A percentile compares a stretch with the other conserved stretches of the same genome.
Evolutionary conservation across 2,113 vertebrate genomes (phyloP).

Genomic region (Tetrao urogallus): DNA sequence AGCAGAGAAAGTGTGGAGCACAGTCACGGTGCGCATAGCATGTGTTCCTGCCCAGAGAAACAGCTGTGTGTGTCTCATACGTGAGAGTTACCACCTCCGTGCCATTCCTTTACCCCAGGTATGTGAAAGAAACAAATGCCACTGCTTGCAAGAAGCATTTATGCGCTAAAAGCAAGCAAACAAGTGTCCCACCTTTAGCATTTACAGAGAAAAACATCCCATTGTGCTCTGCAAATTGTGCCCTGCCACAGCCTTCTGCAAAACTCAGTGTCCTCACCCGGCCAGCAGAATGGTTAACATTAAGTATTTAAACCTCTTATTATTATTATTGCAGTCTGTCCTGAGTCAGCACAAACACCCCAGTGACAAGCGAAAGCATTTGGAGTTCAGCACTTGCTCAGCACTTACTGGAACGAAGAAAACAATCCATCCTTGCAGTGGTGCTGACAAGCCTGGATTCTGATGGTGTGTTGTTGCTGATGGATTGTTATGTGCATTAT

Average conservation of each 20-base stretch:
- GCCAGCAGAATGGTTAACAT: neutral
- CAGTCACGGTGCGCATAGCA: neutral
- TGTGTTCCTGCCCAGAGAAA: neutral
- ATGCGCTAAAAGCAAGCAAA: neutral
- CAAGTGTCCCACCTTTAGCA: neutral
- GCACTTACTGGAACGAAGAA: constrained; percentile 12
- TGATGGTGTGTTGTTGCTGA: neutral
- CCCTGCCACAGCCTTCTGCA: neutral
- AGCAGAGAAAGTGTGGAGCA: neutral
- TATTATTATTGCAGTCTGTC: neutral
- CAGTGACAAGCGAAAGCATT: constrained; percentile 8
- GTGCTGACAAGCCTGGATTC: constrained; percentile 1
- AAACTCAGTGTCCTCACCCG: neutral
- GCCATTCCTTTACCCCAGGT: neutral
- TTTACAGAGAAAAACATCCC: neutral
- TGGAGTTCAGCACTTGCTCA: constrained; percentile 6
- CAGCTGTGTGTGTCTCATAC: too few species aligned
- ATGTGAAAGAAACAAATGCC: neutral
- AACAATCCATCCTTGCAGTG: constrained; percentile 21
- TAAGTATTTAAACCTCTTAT: neutral
- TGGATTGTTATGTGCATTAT: constrained; percentile 11
- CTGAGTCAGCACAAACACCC: constrained; percentile 43
- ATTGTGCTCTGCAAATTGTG: neutral
- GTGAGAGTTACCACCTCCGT: neutral
- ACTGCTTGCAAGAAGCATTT: neutral